Evolutionary conservation across 2,797 vertebrate species (phyloP).

Genomic region (Australoheros facetus): DNA sequence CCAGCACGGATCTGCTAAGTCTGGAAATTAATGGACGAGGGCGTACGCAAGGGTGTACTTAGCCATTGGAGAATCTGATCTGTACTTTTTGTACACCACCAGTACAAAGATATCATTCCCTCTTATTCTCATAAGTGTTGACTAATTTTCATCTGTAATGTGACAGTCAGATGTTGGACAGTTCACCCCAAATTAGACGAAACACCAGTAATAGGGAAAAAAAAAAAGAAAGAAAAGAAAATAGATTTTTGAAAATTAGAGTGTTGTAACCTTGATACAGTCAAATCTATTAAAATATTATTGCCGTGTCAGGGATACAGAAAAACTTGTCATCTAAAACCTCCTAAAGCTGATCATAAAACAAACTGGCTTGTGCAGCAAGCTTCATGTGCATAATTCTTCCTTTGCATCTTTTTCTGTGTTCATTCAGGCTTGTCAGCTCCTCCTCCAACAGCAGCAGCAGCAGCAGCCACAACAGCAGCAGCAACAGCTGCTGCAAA

Average conservation of each 20-base stretch:
- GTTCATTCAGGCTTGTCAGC: constrained; percentile 91
- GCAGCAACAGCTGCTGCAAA: constrained; percentile 92
- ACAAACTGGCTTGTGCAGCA: neutral
- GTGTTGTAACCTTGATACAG: fast-evolving
- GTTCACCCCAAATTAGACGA: neutral
- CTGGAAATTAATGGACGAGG: neutral
- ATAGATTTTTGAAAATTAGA: fast-evolving
- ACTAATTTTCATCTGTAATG: no score
- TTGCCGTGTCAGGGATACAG: neutral
- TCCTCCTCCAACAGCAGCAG: constrained; percentile 88
- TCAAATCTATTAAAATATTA: neutral
- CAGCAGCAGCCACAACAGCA: constrained; percentile 82
- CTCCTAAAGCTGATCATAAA: neutral
- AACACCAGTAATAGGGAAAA: neutral
- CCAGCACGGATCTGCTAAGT: neutral
- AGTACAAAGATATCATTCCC: neutral
- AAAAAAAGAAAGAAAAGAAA: neutral
- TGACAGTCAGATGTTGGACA: no score
- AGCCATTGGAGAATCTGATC: neutral
- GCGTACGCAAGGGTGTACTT: neutral
- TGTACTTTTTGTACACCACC: neutral
- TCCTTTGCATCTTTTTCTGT: constrained; percentile 9
- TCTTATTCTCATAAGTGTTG: neutral
- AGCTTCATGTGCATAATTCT: neutral
- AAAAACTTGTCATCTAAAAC: neutral